A percentile compares a stretch with the other conserved stretches of the same genome.
Evolutionary conservation across 2,113 vertebrate species (phyloP).

Genomic region (Miniopterus natalensis): DNA sequence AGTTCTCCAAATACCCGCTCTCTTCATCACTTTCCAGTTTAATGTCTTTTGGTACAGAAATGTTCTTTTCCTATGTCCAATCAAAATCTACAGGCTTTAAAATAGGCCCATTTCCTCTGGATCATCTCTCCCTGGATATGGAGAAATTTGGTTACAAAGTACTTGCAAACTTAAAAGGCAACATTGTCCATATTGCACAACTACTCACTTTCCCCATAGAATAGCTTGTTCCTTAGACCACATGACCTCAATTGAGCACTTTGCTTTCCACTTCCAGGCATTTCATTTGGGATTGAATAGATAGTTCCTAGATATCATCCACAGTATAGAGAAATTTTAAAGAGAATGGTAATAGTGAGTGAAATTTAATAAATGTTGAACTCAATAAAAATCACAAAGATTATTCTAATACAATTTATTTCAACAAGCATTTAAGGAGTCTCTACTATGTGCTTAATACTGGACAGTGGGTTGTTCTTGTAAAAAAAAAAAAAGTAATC

Average conservation of each 20-base stretch:
- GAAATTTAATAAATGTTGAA: background rate
- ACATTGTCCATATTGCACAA: background rate
- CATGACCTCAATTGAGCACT: background rate
- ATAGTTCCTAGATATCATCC: background rate
- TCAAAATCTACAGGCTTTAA: background rate
- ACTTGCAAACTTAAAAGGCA: background rate
- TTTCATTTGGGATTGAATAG: background rate
- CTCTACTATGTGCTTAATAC: background rate
- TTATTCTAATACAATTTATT: background rate
- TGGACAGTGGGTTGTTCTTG: background rate
- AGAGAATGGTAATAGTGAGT: background rate
- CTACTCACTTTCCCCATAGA: background rate
- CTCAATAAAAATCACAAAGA: background rate
- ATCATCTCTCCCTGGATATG: background rate
- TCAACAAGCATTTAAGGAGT: background rate
- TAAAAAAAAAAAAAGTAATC: background rate
- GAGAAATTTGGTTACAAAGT: background rate
- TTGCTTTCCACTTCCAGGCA: background rate
- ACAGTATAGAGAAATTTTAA: background rate
- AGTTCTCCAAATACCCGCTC: background rate
- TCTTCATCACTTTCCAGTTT: background rate
- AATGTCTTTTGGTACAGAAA: background rate
- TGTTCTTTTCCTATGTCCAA: background rate
- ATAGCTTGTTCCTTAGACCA: background rate
- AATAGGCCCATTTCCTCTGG: background rate